Evolutionary conservation across 2,888 invertebrate genomes (phyloP), one percentile per base, ranked within the genome.

Genomic region (Eristalis pertinax): DNA sequence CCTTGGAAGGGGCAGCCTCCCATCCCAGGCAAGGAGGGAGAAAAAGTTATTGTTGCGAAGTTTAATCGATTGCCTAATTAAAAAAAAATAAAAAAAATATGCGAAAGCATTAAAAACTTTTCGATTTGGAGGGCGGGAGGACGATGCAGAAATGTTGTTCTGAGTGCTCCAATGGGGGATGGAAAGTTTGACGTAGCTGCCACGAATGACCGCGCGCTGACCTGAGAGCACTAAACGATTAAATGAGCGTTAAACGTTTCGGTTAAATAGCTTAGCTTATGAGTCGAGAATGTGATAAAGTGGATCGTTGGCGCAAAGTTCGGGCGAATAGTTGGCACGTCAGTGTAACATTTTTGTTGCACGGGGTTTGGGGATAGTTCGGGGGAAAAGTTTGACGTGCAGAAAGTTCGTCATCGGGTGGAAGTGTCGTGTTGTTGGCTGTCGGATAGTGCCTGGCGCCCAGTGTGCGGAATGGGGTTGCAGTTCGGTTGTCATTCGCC

Each of bases 51-150:
- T 50, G 50, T 50, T 69, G 56, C 64, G 32, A 62, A 83, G 63
- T 77, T 62, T 67, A 83, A 77, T 83, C 70, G 72, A 68, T 73
- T 73, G 77, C 62, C 77, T 77, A 77, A 83, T 83, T 83, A 77
- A 73, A 83, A 79, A 26, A 26, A 26, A 26, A 26, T 1, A 4
- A 26, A 4, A 77, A 82, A 69, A 82, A 72, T 8, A n/a, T 68
- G 68, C 62, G 60, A 77, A 83, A 67, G 68, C 77, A 77, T 83
- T 83, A 83, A 72, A 83, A 77, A 77, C 62, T 77, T 77, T 60
- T 75, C 70, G 58, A 38, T 41, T 62, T 38, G 38, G 41, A 11
- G n/a, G n/a, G n/a, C n/a, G 41, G 41, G 15, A n/a, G 43, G 43
- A 50, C 5, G 8, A 32, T 32, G 19, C 8, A 8, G 19, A 5